Conservation (phyloP, 2,888 invertebrate species). For the Halocaridina rubra region DNA sequence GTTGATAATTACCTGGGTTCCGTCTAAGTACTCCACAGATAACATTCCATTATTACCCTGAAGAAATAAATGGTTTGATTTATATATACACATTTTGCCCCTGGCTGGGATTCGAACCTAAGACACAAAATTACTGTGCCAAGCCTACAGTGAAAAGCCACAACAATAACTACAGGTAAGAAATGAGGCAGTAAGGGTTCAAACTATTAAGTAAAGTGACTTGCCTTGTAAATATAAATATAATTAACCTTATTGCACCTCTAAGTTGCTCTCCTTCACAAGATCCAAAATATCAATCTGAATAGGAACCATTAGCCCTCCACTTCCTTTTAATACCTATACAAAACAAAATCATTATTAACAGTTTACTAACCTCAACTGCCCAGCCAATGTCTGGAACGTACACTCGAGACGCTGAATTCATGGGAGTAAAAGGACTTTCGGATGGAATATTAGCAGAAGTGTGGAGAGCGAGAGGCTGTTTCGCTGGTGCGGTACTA, state of each 20-base stretch:
- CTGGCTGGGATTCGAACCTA: too few species aligned
- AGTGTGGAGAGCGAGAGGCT: constrained; percentile 13
- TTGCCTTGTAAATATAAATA: too few species aligned
- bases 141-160: neutral
- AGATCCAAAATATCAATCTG: too few species aligned
- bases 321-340: neutral
- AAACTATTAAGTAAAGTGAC: neutral
- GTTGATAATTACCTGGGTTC: constrained; percentile 23
- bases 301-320: neutral
- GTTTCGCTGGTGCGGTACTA: neutral
- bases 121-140: too few species aligned
- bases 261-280: too few species aligned
- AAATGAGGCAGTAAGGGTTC: neutral
- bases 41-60: constrained; percentile 22
- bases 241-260: too few species aligned
- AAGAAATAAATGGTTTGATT: neutral
- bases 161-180: neutral
- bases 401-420: neutral
- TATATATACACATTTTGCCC: neutral
- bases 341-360: too few species aligned
- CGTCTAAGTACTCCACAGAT: constrained; percentile 39
- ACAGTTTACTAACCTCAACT: constrained; percentile 34
- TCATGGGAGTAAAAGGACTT: neutral
- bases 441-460: neutral
- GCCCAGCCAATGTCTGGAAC: constrained; percentile 35